Conservation (phyloP, 1,140 invertebrate species). For the Zaprionus vittiger region DNA sequence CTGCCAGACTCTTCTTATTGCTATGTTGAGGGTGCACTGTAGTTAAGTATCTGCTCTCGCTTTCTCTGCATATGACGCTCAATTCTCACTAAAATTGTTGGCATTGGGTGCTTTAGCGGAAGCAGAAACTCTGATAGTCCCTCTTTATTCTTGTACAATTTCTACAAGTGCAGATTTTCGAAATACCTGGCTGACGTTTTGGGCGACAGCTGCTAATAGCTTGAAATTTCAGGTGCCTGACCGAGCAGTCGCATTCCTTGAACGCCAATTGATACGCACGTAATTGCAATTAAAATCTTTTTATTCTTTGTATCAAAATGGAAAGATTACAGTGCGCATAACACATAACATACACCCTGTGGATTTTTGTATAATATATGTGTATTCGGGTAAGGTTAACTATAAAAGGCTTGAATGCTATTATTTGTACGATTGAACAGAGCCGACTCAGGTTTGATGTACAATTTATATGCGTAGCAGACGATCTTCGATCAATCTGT, state of each 20-base stretch:
- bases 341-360: slow-evolving; percentile 14
- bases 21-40: slow-evolving; percentile 10
- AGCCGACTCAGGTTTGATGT: slow-evolving; percentile 19
- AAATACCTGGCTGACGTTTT: slow-evolving; percentile 56
- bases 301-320: slow-evolving; percentile 56
- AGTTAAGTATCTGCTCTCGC: slow-evolving; percentile 1
- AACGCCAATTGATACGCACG: slow-evolving; percentile 60
- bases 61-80: slow-evolving; percentile 3
- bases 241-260: slow-evolving; percentile 6
- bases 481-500: neutral
- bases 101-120: slow-evolving; percentile 53
- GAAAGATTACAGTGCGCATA: slow-evolving; percentile 65
- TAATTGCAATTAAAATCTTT: slow-evolving; percentile 62
- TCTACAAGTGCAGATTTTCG: slow-evolving; percentile 61
- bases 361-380: neutral
- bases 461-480: slow-evolving; percentile 45
- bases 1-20: neutral
- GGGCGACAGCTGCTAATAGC: slow-evolving; percentile 74
- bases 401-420: slow-evolving; percentile 44
- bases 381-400: slow-evolving; percentile 21
- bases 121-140: slow-evolving; percentile 43
- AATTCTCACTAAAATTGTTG: slow-evolving; percentile 33
- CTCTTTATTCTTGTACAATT: slow-evolving; percentile 21
- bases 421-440: slow-evolving; percentile 48
- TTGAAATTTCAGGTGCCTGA: slow-evolving; percentile 58